Base-by-base conservation (phyloP, 2,113 vertebrate genomes). In the Isichthys henryi region DNA sequence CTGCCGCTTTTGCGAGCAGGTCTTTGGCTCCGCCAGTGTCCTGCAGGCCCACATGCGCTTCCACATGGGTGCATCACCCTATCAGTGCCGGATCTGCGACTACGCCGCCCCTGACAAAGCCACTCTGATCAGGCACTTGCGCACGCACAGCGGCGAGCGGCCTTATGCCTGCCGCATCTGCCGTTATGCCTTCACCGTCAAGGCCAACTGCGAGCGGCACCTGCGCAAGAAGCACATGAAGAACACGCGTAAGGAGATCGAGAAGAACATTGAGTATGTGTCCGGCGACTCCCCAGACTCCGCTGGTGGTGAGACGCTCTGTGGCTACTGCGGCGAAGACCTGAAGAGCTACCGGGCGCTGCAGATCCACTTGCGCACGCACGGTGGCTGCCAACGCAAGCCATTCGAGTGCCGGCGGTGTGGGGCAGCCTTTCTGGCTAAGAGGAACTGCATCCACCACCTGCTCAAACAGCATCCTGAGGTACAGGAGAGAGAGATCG, bases 121-220 rank as follows among this genome's bases (percentile, higher is more conserved):
- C 0, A 99, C 98, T 0, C 95, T 99, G 58, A 99, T 99, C 93
- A 96, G 98, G 0, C 98, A 99, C 94, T 93, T 99, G 93, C 96
- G 98, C 49, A 99, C 98, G 0, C 98, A 99, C 95, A 99, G 98
- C 0, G 98, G 98, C 0, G 98, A 99, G 94, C 95, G 98, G 88
- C 98, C 98, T 0, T 99, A 99, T 74, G 96, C 99, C 89, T 99
- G 98, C 93, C 97, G 97, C n/a, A 97, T 99, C 92, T 99, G 98
- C 93, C 98, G 98, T 92, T 99, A 99, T 91, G 98, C 98, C 0
- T 99, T 99, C 95, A 99, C 98, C 0, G 98, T 99, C 92, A 99
- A 99, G 92, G 98, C 98, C 92, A 99, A 99, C 93, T 99, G 98
- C 0, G 98, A 99, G 95, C 96, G 98, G 90, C 98, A 99, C 93